Conservation (phyloP, 2,888 invertebrate species). For the Mesorhabditis belari region DNA sequence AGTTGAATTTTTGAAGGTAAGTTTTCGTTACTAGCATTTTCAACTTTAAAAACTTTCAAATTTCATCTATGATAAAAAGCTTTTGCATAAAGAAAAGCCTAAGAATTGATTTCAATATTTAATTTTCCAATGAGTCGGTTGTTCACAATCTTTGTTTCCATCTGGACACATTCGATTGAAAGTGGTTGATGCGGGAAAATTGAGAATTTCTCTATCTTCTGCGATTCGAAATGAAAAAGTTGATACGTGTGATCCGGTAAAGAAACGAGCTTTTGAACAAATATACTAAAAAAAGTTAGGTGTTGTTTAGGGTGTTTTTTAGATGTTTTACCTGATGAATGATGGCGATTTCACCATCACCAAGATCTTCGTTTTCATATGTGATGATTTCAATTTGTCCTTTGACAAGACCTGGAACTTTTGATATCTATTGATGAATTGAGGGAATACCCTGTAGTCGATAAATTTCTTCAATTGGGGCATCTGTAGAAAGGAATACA, state of each 20-base stretch:
- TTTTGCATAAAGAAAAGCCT: not conserved
- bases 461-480: conserved; percentile 53
- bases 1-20: too few species aligned
- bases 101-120: conserved; percentile 7
- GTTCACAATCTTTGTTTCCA: conserved; percentile 62
- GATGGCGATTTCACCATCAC: conserved; percentile 43
- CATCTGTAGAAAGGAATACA: conserved; percentile 45
- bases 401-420: conserved; percentile 52
- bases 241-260: conserved; percentile 81
- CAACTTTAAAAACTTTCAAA: not conserved
- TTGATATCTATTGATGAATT: conserved; percentile 20
- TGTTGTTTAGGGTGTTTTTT: conserved; percentile 9
- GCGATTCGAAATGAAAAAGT: conserved; percentile 93
- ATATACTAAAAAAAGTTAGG: conserved; percentile 68
- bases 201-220: conserved; percentile 90
- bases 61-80: not conserved
- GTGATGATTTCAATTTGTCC: conserved; percentile 26
- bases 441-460: conserved; percentile 57
- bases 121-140: conserved; percentile 68
- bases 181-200: conserved; percentile 72
- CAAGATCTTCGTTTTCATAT: conserved; percentile 18
- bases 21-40: too few species aligned
- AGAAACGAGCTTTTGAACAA: conserved; percentile 72
- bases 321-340: conserved; percentile 41
- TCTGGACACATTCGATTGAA: conserved; percentile 76